Base-by-base conservation (phyloP, 1,140 invertebrate genomes). In the Diachasmimorpha longicaudata region DNA sequence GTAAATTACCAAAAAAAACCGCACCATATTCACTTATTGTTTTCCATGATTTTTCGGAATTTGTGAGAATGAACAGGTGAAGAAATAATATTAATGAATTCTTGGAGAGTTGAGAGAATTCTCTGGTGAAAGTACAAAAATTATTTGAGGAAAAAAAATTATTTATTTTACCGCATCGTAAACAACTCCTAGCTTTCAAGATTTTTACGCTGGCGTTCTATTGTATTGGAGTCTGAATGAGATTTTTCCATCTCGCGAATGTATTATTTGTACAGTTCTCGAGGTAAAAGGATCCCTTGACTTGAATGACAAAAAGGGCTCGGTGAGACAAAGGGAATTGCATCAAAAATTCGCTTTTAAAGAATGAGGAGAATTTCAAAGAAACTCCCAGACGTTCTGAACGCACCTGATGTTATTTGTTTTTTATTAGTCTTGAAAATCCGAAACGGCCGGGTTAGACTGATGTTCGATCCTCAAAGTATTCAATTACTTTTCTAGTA, bases 11-110 rank as follows among this genome's bases (percentile, higher is more conserved):
- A 37, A 71, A 42, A 16, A 55, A 21, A 71, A 25, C 48, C 46
- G 36, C 1, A 42, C 14, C 1, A 52, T n/a, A 14, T 19, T 52
- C 14, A 52, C n/a, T 52, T 19, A 16, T 52, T 52, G 31, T n/a
- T 72, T 9, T 77, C 25, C 37, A 55, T 58, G 66, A 68, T 75
- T 63, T 55, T 68, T 63, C 0, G 21, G 16, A 72, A 70, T 69
- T 36, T 74, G 11, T 69, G 79, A 80, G 37, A 72, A 58, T 72
- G 71, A 58, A 58, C 37, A 39, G 14, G 25, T 39, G 19, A 67
- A 74, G 42, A 21, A 19, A n/a, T 19, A 63, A 14, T 10, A 42
- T 25, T 10, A 46, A 21, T 67, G 13, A 37, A 16, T 69, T 48
- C 48, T 31, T 37, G 31, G 37, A 48, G 68, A 23, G 55, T 14